Percentiles rank a stretch among this genome's conserved stretches.
These are phyloP conservation scores for Pangasius larnaudii DNA, from an alignment of 2,797 vertebrate genomes.

Conservation along the genomic window DNA sequence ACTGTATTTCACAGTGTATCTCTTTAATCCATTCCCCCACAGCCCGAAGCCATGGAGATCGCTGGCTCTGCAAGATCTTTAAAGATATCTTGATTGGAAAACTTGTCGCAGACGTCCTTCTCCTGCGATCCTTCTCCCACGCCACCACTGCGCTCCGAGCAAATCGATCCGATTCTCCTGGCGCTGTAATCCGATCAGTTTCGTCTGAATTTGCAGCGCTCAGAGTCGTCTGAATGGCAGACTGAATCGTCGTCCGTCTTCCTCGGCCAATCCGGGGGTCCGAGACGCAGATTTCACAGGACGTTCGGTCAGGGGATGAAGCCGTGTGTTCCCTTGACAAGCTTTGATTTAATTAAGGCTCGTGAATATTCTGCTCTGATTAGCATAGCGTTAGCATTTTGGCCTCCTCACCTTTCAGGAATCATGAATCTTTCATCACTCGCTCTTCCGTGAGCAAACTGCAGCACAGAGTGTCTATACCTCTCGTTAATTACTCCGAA, in stretches of 20 bases:
- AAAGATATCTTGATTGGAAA: neutral
- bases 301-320: neutral
- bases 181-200: neutral
- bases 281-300: neutral
- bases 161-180: neutral
- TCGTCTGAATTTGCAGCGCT: neutral
- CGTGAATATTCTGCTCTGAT: constrained; percentile 76
- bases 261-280: neutral
- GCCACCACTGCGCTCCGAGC: neutral
- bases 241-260: neutral
- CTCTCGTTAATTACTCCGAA: constrained; percentile 61
- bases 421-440: constrained; percentile 63
- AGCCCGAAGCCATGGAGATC: neutral
- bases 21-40: neutral
- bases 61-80: neutral
- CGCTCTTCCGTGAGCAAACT: constrained; percentile 52
- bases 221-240: neutral
- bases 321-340: neutral
- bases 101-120: neutral
- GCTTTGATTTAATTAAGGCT: constrained; percentile 2
- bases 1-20: neutral
- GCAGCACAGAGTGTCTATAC: constrained; percentile 50
- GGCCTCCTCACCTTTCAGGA: constrained; percentile 65
- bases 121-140: neutral
- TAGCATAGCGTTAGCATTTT: constrained; percentile 70